Base-by-base conservation (phyloP, 2,113 vertebrate species). In the Triplophysa rosa region DNA sequence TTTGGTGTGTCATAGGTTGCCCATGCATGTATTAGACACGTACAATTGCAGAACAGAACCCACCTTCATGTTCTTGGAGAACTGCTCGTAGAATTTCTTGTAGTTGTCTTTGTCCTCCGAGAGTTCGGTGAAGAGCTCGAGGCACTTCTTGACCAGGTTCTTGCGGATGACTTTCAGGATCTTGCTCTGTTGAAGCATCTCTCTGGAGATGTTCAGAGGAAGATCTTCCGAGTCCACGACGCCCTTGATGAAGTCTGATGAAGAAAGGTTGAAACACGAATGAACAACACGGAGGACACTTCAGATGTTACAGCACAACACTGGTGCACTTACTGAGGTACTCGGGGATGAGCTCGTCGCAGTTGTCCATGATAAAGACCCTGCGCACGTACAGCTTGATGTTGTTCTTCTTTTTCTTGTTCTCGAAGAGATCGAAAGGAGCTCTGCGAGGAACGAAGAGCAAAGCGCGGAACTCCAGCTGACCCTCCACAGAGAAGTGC, bases 341-440 rank as follows among this genome's bases (percentile, higher is more conserved):
- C 24, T 98, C 97, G 0, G 97, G 97, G 29, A 99, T 98, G 4
- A 98, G 91, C 1, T 98, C 96, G 7, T 98, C 96, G 0, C 97
- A 99, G 89, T 98, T 99, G 86, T 99, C 97, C 96, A 98, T 98
- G 87, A 99, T 99, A 85, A 99, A 98, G n/a, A 99, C 97, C 75
- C 97, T 92, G 81, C 96, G 95, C 2, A 99, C 97, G 0, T 98
- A 98, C 14, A 99, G 78, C 87, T 98, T 98, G 1, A 98, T 98
- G 52, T 98, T 99, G 73, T 99, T 99, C 83, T 95, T 99, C 79
- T 96, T 98, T 90, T 98, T 98, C 81, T 94, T 93, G 89, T 96
- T 99, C 56, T 99, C 96, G 80, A 98, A 98, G 0, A 98, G 90
- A 79, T 98, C 97, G 0, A 99, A 98, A 0, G 97, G 95, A 21